These are phyloP conservation scores for Cheilosia pagana DNA, from an alignment of 2,888 invertebrate species.

Conservation along the genomic window DNA sequence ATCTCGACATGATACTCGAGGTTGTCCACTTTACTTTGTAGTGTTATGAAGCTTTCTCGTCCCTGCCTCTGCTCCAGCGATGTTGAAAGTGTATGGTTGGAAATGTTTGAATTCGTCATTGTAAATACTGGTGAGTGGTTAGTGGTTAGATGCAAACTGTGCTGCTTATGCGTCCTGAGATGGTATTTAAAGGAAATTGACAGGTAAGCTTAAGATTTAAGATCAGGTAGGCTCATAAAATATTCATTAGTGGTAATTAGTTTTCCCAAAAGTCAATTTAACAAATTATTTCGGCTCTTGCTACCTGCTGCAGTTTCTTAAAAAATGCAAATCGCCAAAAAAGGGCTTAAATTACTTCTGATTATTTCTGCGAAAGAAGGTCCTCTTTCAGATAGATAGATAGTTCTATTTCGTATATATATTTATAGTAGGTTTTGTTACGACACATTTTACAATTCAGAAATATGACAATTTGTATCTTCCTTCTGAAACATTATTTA, in stretches of 20 bases:
- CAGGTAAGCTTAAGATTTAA: background rate
- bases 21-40: too few relatives aligned
- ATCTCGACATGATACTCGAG: too few relatives aligned
- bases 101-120: conserved; percentile 4
- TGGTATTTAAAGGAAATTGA: conserved; percentile 10
- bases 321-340: too few relatives aligned
- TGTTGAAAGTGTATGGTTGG: background rate
- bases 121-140: background rate
- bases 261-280: background rate
- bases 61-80: background rate
- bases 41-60: conserved; percentile 2
- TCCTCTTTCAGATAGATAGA: too few relatives aligned
- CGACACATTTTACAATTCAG: too few relatives aligned
- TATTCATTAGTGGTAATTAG: background rate
- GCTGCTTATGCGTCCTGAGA: background rate
- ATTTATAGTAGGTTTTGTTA: too few relatives aligned
- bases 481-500: too few relatives aligned
- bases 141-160: background rate
- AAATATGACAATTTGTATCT: too few relatives aligned
- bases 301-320: background rate
- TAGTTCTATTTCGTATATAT: too few relatives aligned
- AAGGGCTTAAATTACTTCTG: too few relatives aligned
- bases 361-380: too few relatives aligned
- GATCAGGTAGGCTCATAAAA: background rate
- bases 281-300: background rate